These are phyloP conservation scores for Ormyrus nitidulus DNA, from an alignment of 2,888 invertebrate species.

Conservation along the genomic window DNA sequence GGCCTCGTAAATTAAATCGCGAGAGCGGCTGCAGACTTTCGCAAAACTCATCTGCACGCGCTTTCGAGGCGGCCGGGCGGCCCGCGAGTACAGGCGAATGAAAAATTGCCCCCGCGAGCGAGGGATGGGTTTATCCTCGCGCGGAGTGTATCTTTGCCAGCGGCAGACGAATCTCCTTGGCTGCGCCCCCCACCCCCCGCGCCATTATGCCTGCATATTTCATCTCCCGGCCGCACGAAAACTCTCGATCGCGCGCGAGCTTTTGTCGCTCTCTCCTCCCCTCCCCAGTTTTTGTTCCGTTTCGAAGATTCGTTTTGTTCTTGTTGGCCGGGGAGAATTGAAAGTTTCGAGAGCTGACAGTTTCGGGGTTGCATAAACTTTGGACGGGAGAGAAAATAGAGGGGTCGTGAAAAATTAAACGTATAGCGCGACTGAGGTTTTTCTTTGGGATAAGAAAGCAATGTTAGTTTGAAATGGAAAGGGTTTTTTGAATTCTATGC, in stretches of 20 bases:
- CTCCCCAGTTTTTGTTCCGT: no score
- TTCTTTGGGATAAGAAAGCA: no score
- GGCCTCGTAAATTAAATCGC: slow-evolving; percentile 51
- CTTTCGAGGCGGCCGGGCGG: not conserved
- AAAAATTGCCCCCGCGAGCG: slow-evolving; percentile 38
- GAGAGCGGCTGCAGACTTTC: slow-evolving; percentile 21
- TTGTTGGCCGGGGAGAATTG: no score
- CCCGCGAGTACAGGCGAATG: slow-evolving; percentile 18
- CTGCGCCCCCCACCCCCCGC: not conserved
- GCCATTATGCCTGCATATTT: slow-evolving; percentile 48
- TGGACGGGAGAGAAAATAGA: not conserved
- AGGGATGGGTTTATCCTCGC: slow-evolving; percentile 8
- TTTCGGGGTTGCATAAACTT: slow-evolving; percentile 14
- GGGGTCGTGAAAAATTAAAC: slow-evolving; percentile 23
- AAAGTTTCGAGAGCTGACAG: slow-evolving; percentile 17
- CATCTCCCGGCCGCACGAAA: slow-evolving; percentile 23
- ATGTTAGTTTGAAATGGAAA: not conserved
- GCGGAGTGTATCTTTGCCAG: slow-evolving; percentile 42
- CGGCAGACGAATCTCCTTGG: slow-evolving; percentile 6
- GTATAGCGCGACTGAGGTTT: not conserved
- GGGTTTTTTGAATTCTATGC: no score
- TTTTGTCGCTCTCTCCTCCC: not conserved
- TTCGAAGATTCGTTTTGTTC: no score
- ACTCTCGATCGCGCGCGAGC: slow-evolving; percentile 28
- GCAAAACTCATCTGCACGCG: slow-evolving; percentile 45